phyloP scores from a whole-genome alignment of 2,888 invertebrate genomes.

The Dolomedes plantarius region DNA sequence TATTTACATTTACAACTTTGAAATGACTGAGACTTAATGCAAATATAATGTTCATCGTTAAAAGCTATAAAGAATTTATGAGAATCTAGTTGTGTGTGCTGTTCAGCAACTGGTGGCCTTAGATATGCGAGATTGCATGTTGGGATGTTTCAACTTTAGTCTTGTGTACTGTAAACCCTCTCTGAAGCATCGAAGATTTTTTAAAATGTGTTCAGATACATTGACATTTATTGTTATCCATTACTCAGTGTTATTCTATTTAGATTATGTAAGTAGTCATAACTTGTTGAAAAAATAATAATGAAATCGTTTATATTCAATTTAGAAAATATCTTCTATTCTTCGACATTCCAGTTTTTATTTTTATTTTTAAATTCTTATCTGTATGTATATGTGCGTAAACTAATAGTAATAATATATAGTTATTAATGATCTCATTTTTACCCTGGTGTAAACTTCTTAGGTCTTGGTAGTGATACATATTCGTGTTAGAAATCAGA shows the following conservation, averaged over 20 bases:
- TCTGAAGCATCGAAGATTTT: conserved; percentile 10
- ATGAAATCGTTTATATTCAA: no score
- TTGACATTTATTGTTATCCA: not conserved
- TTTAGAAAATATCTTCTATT: no score
- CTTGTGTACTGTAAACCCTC: not conserved
- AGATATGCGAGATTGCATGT: conserved; percentile 19
- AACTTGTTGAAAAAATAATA: no score
- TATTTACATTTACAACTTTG: not conserved
- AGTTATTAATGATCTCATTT: no score
- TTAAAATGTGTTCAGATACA: not conserved
- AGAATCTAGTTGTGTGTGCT: not conserved
- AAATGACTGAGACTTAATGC: not conserved
- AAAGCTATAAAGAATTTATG: conserved; percentile 8
- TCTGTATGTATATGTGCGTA: no score
- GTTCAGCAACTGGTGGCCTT: conserved; percentile 23
- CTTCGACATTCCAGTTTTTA: no score
- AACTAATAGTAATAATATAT: no score
- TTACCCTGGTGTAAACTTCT: no score
- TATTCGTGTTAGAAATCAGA: no score
- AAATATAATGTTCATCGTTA: not conserved
- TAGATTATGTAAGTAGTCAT: not conserved
- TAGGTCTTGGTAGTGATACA: no score
- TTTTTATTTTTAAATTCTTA: no score
- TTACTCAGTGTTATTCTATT: not conserved
- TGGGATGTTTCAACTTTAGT: conserved; percentile 7